Base-by-base conservation (phyloP, 2,113 vertebrate species). In the Eurypyga helias region DNA sequence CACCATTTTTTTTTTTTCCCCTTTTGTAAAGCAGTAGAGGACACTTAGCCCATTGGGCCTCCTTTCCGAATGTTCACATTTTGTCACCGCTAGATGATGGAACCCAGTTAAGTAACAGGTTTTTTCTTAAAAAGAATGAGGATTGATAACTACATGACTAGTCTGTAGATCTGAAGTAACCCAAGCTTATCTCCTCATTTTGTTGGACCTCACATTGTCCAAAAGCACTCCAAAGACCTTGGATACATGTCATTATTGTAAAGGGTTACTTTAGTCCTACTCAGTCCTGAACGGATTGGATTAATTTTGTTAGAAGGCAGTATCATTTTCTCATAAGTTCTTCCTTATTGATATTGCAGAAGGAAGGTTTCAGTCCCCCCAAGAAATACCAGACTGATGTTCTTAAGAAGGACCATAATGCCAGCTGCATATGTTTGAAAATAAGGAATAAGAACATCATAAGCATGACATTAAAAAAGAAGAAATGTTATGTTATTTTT, bases 11-110 rank as follows among this genome's bases (percentile, higher is more conserved):
- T 25, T 86, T 91, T 90, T 65, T 15, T 43, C 33, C 14, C 46
- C 33, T 94, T 97, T 96, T 94, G 78, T 73, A 93, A 96, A 94
- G 94, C 93, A 78, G 84, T 87, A 93, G 96, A 96, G 94, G 91
- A 96, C 95, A 97, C 83, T 97, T 92, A 94, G 83, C 80, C 73
- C 65, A 97, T 72, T 55, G 93, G 84, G 23, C 29, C 36, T 89
- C 66, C 71, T 84, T 96, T 95, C 58, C 8, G 19, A 93, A 83
- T 34, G 49, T 61, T 91, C 92, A 75, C 34, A 15, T 86, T 82
- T 86, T 89, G 23, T 95, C 69, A 64, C 76, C 96, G 61, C 46
- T 77, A 17, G 48, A 33, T 92, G 29, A 38, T 15, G 52, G 31
- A 75, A 18, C 17, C 10, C 20, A 29, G 21, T 17, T 45, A 57